phyloP scores from a whole-genome alignment of 2,797 vertebrate species.

The Enteromius viviparus region DNA sequence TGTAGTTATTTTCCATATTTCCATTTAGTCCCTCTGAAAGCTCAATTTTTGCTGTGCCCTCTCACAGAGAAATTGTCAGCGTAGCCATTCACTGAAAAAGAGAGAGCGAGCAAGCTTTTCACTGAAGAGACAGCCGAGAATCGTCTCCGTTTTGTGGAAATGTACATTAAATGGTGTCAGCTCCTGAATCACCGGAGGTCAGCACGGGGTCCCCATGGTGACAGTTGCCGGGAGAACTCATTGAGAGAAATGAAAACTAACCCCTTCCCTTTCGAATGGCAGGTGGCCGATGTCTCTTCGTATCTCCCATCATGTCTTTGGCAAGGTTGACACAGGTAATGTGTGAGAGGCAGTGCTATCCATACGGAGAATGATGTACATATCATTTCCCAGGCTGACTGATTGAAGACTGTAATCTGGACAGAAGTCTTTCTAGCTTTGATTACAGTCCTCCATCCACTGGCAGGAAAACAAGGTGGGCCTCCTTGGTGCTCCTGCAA shows the following conservation, averaged over 20 bases:
- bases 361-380: conserved; percentile 80
- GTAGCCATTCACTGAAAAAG: conserved; percentile 63
- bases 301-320: conserved; percentile 78
- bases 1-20: conserved; percentile 56
- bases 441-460: conserved; percentile 78
- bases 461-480: conserved; percentile 80
- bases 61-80: conserved; percentile 68
- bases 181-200: conserved; percentile 70
- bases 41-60: conserved; percentile 57
- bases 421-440: conserved; percentile 79
- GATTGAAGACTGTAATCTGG: conserved; percentile 88
- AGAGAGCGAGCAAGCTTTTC: conserved; percentile 68
- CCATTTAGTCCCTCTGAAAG: conserved; percentile 55
- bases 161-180: conserved; percentile 80
- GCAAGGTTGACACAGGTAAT: conserved; percentile 85
- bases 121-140: conserved; percentile 62
- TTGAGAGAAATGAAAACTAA: conserved; percentile 53
- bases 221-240: conserved; percentile 64
- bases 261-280: conserved; percentile 69
- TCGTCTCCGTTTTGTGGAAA: conserved; percentile 74
- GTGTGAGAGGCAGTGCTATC: conserved; percentile 63
- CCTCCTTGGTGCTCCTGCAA: conserved; percentile 70
- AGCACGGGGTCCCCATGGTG: conserved; percentile 73
- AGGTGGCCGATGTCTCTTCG: conserved; percentile 76
- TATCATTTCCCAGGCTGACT: conserved; percentile 85